phyloP scores from a whole-genome alignment of 2,888 invertebrate species.

The Cosmopolites sordidus region DNA sequence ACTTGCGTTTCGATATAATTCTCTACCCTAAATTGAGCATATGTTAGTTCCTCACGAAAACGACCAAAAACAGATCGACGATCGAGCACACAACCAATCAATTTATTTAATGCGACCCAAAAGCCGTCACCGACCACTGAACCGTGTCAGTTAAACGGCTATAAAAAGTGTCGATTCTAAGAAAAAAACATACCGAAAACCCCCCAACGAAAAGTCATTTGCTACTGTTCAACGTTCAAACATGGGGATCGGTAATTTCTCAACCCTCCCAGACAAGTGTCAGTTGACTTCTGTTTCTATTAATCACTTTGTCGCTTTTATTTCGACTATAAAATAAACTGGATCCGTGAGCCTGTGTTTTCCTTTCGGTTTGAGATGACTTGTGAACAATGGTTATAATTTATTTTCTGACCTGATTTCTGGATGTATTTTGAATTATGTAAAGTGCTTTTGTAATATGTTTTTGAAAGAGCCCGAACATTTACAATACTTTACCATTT shows the following conservation, averaged over 20 bases:
- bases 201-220: constrained; percentile 19
- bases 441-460: too few relatives aligned
- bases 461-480: too few relatives aligned
- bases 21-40: too few relatives aligned
- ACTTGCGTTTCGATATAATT: too few relatives aligned
- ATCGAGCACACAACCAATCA: constrained; percentile 8
- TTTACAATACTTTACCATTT: too few relatives aligned
- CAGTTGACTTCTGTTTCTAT: constrained; percentile 28
- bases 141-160: constrained; percentile 19
- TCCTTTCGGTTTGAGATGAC: neutral
- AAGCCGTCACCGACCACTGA: constrained; percentile 10
- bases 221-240: constrained; percentile 24
- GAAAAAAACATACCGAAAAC: neutral
- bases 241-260: constrained; percentile 23
- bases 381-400: neutral
- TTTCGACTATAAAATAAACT: neutral
- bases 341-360: neutral
- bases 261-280: constrained; percentile 25
- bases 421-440: too few relatives aligned
- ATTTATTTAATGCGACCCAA: constrained; percentile 15
- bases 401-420: neutral
- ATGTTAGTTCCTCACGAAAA: too few relatives aligned
- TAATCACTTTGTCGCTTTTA: constrained; percentile 16
- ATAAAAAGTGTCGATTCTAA: constrained; percentile 16
- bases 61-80: too few relatives aligned